Conservation (phyloP, 2,797 vertebrate species). For the Stomatorhinus walkeri region DNA sequence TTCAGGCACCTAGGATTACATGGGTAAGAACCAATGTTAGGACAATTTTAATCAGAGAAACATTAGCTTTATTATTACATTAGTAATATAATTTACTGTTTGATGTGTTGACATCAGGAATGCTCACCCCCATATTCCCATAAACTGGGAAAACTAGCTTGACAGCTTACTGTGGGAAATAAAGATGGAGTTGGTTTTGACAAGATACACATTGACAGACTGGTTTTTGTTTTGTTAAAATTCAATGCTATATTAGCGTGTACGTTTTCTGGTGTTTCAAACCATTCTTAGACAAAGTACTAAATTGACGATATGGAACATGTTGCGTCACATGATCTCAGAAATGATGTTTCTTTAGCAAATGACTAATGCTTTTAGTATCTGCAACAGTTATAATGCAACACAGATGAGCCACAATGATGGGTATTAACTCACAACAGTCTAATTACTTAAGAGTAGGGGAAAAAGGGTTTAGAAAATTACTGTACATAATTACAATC, state of each 20-base stretch:
- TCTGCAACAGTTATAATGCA: neutral
- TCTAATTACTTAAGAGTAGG: neutral
- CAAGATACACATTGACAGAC: neutral
- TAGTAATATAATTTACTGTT: neutral
- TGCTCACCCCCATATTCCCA: neutral
- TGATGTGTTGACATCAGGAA: neutral
- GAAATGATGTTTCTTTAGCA: neutral
- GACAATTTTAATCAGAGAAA: neutral
- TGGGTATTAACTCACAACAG: neutral
- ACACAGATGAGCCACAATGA: neutral
- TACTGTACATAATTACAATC: neutral
- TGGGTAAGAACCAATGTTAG: neutral
- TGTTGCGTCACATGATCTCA: neutral
- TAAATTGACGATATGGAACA: neutral
- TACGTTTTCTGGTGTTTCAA: neutral
- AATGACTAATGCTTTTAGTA: neutral
- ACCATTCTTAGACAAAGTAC: neutral
- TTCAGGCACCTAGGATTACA: neutral
- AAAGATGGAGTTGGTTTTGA: neutral
- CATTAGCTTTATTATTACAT: neutral
- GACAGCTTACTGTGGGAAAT: neutral
- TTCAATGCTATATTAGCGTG: neutral
- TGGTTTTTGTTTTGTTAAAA: neutral
- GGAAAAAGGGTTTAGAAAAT: neutral
- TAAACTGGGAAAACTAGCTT: neutral